Percentiles rank a stretch among this genome's conserved stretches.
These are phyloP conservation scores for Leptobrachium leishanense DNA, from an alignment of 2,113 vertebrate species.

Conservation along the genomic window DNA sequence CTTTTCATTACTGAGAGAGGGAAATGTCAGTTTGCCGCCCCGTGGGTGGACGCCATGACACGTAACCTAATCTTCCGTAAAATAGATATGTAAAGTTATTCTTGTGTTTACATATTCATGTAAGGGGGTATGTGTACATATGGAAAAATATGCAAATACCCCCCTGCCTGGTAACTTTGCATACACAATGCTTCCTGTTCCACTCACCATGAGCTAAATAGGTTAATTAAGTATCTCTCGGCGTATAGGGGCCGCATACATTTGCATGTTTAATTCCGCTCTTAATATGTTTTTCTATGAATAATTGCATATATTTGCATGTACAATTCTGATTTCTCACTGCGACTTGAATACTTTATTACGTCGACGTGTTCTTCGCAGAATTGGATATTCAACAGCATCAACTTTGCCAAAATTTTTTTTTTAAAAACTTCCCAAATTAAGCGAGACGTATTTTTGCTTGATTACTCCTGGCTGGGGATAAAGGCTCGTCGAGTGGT, in stretches of 20 bases:
- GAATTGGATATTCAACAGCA: neutral
- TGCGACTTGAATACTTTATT: slow-evolving; percentile 16
- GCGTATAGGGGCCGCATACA: slow-evolving; percentile 21
- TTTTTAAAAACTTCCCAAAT: too few species aligned
- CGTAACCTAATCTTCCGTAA: neutral
- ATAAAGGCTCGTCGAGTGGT: too few species aligned
- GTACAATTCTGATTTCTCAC: slow-evolving; percentile 2
- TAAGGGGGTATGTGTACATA: slow-evolving; percentile 16
- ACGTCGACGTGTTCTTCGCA: neutral
- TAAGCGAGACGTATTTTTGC: neutral
- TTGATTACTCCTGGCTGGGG: neutral
- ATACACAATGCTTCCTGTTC: slow-evolving; percentile 26
- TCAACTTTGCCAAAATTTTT: neutral
- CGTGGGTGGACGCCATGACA: neutral
- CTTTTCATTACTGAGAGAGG: too few species aligned
- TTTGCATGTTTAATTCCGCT: slow-evolving; percentile 29
- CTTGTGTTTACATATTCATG: slow-evolving; percentile 29
- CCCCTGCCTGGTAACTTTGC: slow-evolving; percentile 19
- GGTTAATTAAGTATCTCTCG: slow-evolving; percentile 42
- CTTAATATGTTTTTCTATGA: slow-evolving; percentile 12
- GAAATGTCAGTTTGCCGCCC: too few species aligned
- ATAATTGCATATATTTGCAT: slow-evolving; percentile 32
- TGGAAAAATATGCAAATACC: slow-evolving; percentile 34
- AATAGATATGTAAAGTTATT: neutral
- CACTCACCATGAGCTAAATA: slow-evolving; percentile 31